phyloP scores from a whole-genome alignment of 2,888 invertebrate genomes.

The Drosophila quasianomalipes region DNA sequence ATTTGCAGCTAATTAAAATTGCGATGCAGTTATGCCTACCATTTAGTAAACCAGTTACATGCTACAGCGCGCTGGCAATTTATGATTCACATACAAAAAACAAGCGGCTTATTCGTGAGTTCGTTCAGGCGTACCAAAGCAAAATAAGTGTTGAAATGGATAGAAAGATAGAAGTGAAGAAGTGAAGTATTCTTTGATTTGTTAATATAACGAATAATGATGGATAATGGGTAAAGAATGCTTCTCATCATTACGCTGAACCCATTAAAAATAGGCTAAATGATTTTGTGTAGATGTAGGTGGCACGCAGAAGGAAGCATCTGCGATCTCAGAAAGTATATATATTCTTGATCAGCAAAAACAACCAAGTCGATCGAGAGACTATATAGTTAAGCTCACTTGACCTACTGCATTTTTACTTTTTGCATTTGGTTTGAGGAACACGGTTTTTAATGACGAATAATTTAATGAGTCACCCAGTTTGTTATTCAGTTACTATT shows the following conservation, averaged over 20 bases:
- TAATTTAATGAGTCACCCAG: not conserved
- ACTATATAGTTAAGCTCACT: not conserved
- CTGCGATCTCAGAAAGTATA: not conserved
- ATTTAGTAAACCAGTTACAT: constrained; percentile 70
- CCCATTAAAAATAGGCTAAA: not conserved
- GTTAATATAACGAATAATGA: not conserved
- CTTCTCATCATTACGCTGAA: not conserved
- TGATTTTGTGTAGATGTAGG: not conserved
- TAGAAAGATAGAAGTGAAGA: not conserved
- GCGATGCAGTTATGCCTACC: constrained; percentile 27
- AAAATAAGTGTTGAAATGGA: not conserved
- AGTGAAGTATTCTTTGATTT: not conserved
- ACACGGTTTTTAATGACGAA: not conserved
- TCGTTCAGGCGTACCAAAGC: constrained; percentile 10
- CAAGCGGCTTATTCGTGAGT: not conserved
- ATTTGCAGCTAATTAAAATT: constrained; percentile 56
- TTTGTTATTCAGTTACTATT: not conserved
- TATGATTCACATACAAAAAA: constrained; percentile 33
- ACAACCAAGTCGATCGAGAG: not conserved
- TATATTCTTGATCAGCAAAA: not conserved
- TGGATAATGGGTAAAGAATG: not conserved
- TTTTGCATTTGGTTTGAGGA: not conserved
- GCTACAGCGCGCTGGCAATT: constrained; percentile 61
- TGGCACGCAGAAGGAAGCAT: not conserved
- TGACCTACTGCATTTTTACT: not conserved